These are phyloP conservation scores for Chionis minor DNA, from an alignment of 2,113 vertebrate species.

Conservation along the genomic window DNA sequence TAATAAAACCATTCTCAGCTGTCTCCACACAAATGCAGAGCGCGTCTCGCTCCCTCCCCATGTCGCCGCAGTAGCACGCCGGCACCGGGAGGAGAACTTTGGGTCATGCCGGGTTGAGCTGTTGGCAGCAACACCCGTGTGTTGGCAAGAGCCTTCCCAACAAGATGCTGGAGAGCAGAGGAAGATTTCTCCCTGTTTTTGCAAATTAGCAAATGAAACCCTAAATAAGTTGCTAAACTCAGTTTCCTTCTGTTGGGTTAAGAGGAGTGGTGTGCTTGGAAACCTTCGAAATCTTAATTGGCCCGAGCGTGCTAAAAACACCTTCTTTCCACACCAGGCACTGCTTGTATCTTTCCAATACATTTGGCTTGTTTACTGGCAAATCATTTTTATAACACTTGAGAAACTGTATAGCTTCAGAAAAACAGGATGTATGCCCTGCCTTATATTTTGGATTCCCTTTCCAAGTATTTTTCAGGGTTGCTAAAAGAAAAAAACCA, in stretches of 20 bases:
- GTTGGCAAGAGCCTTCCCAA: slow-evolving; percentile 40
- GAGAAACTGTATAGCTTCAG: slow-evolving; percentile 2
- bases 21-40: background rate
- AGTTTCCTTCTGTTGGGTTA: slow-evolving; percentile 41
- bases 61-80: background rate
- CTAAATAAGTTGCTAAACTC: slow-evolving; percentile 48
- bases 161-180: slow-evolving; percentile 17
- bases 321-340: background rate
- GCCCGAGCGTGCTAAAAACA: background rate
- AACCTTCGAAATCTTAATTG: slow-evolving; percentile 2
- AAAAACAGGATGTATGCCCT: slow-evolving; percentile 15
- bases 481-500: background rate
- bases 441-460: background rate
- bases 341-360: background rate
- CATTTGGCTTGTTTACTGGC: background rate
- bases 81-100: background rate
- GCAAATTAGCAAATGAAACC: slow-evolving; percentile 51
- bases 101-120: slow-evolving; percentile 31
- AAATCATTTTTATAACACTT: background rate
- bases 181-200: slow-evolving; percentile 47
- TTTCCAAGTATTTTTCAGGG: background rate
- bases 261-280: slow-evolving; percentile 21
- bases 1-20: background rate
- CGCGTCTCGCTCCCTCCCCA: background rate
- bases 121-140: background rate